phyloP scores from a whole-genome alignment of 1,140 invertebrate species.

The Copidosoma floridanum region DNA sequence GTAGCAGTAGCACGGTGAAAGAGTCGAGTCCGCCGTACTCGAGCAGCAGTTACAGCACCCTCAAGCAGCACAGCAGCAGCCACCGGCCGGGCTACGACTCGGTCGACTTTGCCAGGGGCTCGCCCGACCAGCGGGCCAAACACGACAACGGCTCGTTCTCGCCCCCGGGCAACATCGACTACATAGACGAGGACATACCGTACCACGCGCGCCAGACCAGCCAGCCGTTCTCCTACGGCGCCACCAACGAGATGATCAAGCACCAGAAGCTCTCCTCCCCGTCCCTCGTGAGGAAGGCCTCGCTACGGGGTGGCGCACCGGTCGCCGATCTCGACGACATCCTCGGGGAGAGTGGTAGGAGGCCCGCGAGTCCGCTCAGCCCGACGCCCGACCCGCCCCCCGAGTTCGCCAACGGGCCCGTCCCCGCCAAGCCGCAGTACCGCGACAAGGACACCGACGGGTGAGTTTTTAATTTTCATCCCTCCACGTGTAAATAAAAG shows the following conservation, averaged over 20 bases:
- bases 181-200: slow-evolving; percentile 66
- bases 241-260: slow-evolving; percentile 62
- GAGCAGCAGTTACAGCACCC: slow-evolving; percentile 45
- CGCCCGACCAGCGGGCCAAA: slow-evolving; percentile 35
- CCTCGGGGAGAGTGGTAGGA: slow-evolving; percentile 37
- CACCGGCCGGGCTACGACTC: slow-evolving; percentile 31
- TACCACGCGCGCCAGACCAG: slow-evolving; percentile 81
- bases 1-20: slow-evolving; percentile 42
- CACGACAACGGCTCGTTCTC: slow-evolving; percentile 44
- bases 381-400: slow-evolving; percentile 45
- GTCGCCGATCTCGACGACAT: slow-evolving; percentile 60
- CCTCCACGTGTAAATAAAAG: no score
- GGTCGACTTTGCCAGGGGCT: slow-evolving; percentile 39
- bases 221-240: slow-evolving; percentile 78
- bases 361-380: slow-evolving; percentile 38
- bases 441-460: slow-evolving; percentile 41
- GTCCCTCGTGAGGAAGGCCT: slow-evolving; percentile 70
- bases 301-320: slow-evolving; percentile 48
- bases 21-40: slow-evolving; percentile 47
- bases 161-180: slow-evolving; percentile 49
- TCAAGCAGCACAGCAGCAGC: slow-evolving; percentile 39
- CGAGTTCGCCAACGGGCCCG: slow-evolving; percentile 45
- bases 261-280: slow-evolving; percentile 69
- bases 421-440: not conserved
- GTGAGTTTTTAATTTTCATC: slow-evolving; percentile 32